Base-by-base conservation (phyloP, 2,888 invertebrate genomes). In the Leistus spinibarbis region DNA sequence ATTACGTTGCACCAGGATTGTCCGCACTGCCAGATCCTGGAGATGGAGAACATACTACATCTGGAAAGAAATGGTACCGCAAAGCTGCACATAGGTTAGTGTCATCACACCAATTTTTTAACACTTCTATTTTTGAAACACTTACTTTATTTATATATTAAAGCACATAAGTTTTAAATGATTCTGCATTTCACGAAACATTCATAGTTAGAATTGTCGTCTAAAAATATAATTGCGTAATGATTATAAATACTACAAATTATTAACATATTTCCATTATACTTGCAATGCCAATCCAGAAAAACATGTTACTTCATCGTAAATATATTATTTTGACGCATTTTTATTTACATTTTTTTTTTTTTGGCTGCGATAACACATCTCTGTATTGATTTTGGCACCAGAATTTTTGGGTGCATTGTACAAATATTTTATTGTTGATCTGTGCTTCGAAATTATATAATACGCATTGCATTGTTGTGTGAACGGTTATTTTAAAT, bases 41-140 rank as follows among this genome's bases (percentile, higher is more conserved):
- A 66, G 78, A 83, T 63, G 82, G 83, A 10, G 83, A 82, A 54
- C 83, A 85, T 78, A 79, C 83, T 0, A 82, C 80, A 76, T 82
- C 83, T 53, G 85, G 84, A 69, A 87, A 84, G 79, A 89, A 88
- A 80, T 89, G 87, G 86, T 89, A 89, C 81, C 84, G 89, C 70
- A 87, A 88, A 79, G 88, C 88, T 27, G 86, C 85, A 78, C 89
- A 89, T 81, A 87, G 89, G 89, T 88, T 80, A 84, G 86, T 83
- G 27, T 66, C 56, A 22, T n/a, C n/a, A n/a, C n/a, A n/a, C n/a
- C 7, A 40, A 7, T 5, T 40, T 40, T 40, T 40, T 10, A 7
- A 40, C 40, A 40, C 13, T 66, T 24, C 60, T 72, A 71, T 77
- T 71, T n/a, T 76, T 40, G 13, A 40, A 1, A 40, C 10, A 40